These are phyloP conservation scores for Eupeodes corollae DNA, from an alignment of 1,140 invertebrate genomes.

Conservation along the genomic window DNA sequence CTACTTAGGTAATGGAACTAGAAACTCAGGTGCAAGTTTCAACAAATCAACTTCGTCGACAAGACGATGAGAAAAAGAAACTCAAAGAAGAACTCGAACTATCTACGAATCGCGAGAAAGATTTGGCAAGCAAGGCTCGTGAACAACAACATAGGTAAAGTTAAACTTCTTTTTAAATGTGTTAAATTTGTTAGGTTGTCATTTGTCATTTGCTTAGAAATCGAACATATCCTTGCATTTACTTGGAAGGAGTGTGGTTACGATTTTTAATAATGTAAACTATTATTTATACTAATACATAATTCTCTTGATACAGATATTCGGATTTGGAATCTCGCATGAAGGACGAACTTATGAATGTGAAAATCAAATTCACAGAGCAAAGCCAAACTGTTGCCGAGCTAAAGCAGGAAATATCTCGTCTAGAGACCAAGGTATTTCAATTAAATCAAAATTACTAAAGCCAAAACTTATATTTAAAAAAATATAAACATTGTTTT, in stretches of 20 bases:
- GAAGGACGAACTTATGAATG: constrained; percentile 91
- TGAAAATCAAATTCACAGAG: constrained; percentile 86
- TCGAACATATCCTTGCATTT: neutral
- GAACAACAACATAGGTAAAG: constrained; percentile 68
- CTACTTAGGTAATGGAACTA: constrained; percentile 78
- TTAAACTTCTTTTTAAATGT: neutral
- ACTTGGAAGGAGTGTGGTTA: neutral
- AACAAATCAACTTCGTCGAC: constrained; percentile 82
- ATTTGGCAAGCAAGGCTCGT: constrained; percentile 62
- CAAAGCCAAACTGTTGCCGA: constrained; percentile 89
- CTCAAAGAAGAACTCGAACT: constrained; percentile 66
- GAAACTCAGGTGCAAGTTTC: constrained; percentile 95
- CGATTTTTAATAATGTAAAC: neutral
- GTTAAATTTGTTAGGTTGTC: neutral
- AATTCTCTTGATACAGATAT: constrained; percentile 39
- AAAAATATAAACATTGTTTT: no score
- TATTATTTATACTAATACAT: no score
- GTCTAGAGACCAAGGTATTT: constrained; percentile 79
- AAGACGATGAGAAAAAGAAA: constrained; percentile 85
- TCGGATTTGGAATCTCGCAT: constrained; percentile 71
- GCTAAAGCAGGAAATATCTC: constrained; percentile 85
- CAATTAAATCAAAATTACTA: no score
- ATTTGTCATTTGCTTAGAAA: neutral
- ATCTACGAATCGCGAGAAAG: constrained; percentile 58
- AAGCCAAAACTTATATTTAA: neutral